A percentile compares a stretch with the other conserved stretches of the same genome.
phyloP scores from a whole-genome alignment of 2,888 invertebrate genomes.

The Agonopterix arenella region DNA sequence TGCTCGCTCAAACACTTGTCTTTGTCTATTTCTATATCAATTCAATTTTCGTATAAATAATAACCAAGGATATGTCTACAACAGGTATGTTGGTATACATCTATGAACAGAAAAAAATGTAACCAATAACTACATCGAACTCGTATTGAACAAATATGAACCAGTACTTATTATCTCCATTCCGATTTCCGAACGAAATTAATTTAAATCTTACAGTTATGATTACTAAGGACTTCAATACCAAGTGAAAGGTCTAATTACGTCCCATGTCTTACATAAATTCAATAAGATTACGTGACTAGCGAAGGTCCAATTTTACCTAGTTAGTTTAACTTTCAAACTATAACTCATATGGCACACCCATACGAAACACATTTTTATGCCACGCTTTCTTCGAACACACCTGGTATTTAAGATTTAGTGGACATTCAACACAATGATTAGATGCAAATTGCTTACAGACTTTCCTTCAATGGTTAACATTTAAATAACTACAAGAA shows the following conservation, averaged over 20 bases:
- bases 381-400: too few species aligned
- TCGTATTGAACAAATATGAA: too few species aligned
- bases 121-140: too few species aligned
- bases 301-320: constrained; percentile 1
- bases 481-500: constrained; percentile 3
- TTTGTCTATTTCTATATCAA: too few species aligned
- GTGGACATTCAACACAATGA: neutral
- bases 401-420: neutral
- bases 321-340: neutral
- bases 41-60: too few species aligned
- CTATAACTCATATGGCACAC: constrained; percentile 1
- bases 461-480: constrained; percentile 1
- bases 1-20: too few species aligned
- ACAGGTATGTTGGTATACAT: too few species aligned
- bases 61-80: too few species aligned
- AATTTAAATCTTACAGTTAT: neutral
- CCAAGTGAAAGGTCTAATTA: constrained; percentile 24
- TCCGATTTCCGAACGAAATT: too few species aligned
- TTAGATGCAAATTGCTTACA: neutral
- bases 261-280: constrained; percentile 7
- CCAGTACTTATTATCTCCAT: too few species aligned
- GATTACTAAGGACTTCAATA: constrained; percentile 2
- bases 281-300: constrained; percentile 11
- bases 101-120: too few species aligned
- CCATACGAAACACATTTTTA: neutral